phyloP scores from a whole-genome alignment of 2,797 vertebrate species.

The Clarias laeviceps region DNA sequence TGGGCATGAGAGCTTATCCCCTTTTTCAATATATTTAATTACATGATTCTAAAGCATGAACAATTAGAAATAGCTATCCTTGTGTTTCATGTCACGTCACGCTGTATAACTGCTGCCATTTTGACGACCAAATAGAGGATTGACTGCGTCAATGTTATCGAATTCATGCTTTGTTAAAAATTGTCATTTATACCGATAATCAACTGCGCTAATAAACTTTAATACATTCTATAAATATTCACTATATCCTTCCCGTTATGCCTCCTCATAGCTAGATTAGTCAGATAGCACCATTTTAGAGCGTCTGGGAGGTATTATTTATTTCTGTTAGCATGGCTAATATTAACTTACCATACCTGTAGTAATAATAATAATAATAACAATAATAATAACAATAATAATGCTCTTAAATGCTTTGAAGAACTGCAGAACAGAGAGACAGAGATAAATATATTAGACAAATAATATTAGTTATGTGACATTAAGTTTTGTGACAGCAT shows the following conservation, averaged over 20 bases:
- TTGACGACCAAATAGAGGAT: background rate
- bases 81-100: background rate
- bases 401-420: too few species aligned
- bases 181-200: background rate
- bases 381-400: too few species aligned
- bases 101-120: background rate
- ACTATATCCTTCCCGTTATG: background rate
- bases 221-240: background rate
- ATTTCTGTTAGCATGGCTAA: too few species aligned
- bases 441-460: too few species aligned
- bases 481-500: too few species aligned
- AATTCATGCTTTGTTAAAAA: background rate
- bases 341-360: too few species aligned
- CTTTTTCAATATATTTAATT: constrained; percentile 17
- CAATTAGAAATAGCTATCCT: constrained; percentile 1
- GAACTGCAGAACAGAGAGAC: too few species aligned
- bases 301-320: background rate
- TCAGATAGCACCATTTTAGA: background rate
- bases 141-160: background rate
- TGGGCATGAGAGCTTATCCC: background rate
- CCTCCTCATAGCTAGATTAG: background rate
- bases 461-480: too few species aligned
- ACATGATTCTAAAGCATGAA: background rate
- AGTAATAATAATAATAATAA: too few species aligned
- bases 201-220: background rate